Evolutionary conservation across 2,113 vertebrate species (phyloP), one percentile per base, ranked within the genome.

Genomic region (Ceyx cyanopectus): DNA sequence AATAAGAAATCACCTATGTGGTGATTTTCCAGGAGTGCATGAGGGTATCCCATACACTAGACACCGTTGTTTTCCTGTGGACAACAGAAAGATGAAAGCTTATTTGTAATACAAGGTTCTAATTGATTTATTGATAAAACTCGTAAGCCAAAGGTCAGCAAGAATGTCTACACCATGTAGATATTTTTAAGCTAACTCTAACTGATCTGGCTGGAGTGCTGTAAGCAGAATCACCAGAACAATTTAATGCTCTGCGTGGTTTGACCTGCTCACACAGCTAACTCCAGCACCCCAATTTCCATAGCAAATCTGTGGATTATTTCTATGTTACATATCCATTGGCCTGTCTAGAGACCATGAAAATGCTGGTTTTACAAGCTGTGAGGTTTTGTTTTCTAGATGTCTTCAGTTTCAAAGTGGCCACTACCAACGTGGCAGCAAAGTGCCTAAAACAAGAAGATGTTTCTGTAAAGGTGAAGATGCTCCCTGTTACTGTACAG

Each of bases 381-480:
- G 16, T 4, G 1, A 84, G 11, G 18, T 61, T 76, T 90, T 81
- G 22, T 54, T 91, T 50, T 85, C 84, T 93, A 37, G 41, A 73
- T 32, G 20, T 74, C 70, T 89, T 79, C 22, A 37, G 46, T 81
- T 92, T 87, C 56, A 67, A 63, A 34, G 30, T 51, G 56, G 6
- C 60, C 46, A 30, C 37, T 56, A 51, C 34, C 85, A 82, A 53
- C 17, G 40, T 27, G n/a, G 73, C 3, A 87, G 78, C 67, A 41
- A 95, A 94, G 91, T 94, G 84, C 89, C 91, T 96, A 67, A 78
- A 93, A 88, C 48, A 45, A 81, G 7, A 61, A 68, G 43, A 70
- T 69, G 29, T 77, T 72, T 82, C 63, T 61, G 41, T 65, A 53
- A 56, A 70, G 20, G 62, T 67, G 7, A 78, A 82, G 60, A 56